Evolutionary conservation across 2,113 vertebrate species (phyloP).

Genomic region (Arothron firmamentum): DNA sequence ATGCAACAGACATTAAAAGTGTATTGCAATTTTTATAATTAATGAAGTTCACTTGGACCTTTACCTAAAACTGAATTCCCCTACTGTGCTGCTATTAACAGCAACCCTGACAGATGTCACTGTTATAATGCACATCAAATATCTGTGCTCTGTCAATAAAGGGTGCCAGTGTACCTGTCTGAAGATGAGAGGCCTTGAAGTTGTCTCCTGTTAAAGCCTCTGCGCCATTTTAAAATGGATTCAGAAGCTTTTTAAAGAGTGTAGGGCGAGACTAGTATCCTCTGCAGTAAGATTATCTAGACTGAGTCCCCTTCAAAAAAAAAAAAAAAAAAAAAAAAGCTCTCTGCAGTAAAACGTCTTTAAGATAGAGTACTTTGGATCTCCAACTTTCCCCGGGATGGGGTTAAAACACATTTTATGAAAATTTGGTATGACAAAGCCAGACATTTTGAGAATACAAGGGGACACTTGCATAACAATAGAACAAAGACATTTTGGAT

Average conservation of each 20-base stretch:
- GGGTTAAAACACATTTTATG: slow-evolving; percentile 30
- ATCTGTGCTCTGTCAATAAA: slow-evolving; percentile 54
- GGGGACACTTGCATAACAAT: too few relatives aligned
- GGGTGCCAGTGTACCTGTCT: slow-evolving; percentile 52
- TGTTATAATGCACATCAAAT: slow-evolving; percentile 58
- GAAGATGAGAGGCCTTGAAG: slow-evolving; percentile 37
- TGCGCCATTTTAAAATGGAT: slow-evolving; percentile 47
- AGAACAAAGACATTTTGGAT: background rate
- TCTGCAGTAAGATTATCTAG: slow-evolving; percentile 35
- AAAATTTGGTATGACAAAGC: slow-evolving; percentile 26
- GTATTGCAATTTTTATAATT: slow-evolving; percentile 67
- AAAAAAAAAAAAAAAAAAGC: slow-evolving; percentile 36
- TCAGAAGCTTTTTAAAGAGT: slow-evolving; percentile 39
- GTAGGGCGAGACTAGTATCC: slow-evolving; percentile 37
- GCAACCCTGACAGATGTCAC: slow-evolving; percentile 54
- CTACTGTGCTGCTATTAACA: slow-evolving; percentile 41
- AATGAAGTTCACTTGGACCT: slow-evolving; percentile 62
- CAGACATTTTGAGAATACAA: slow-evolving; percentile 19
- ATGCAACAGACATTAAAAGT: slow-evolving; percentile 67
- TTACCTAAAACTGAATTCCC: slow-evolving; percentile 42
- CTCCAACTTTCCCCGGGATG: slow-evolving; percentile 34
- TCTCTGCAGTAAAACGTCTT: slow-evolving; percentile 36
- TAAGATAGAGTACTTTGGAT: slow-evolving; percentile 45
- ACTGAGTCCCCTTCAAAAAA: slow-evolving; percentile 33
- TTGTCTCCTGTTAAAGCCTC: slow-evolving; percentile 42